Evolutionary conservation across 1,140 invertebrate genomes (phyloP), one percentile per base, ranked within the genome.

Genomic region (Chrysopa pallens): DNA sequence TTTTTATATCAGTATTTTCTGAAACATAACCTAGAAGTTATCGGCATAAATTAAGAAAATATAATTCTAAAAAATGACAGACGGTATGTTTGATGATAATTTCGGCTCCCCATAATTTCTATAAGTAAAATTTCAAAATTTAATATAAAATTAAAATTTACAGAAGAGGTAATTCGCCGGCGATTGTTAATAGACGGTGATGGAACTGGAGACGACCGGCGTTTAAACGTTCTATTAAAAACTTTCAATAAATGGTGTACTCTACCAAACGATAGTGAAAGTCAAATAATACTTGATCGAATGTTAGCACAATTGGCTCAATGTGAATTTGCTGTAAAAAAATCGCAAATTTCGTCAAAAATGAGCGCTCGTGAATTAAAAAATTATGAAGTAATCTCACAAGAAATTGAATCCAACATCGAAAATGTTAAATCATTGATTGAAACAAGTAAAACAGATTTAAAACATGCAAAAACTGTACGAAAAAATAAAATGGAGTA

Each of bases 151-250:
- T 23, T 3, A 23, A 23, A 23, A 23, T 23, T 74, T 76, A 4
- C 57, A 90, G 91, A 95, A 65, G 91, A 95, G 61, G 83, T 96
- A 38, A 94, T 95, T 46, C 76, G 84, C 49, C 70, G 88, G 48
- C 70, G 89, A 47, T 62, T 96, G 12, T 63, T 95, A 8, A 91
- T 95, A 56, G 92, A 96, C 63, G 91, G 91, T 23, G 92, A 96
- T 74, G 91, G 91, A 17, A 90, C 85, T 17, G 91, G 90, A 36
- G 92, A 97, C 63, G 92, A 96, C 60, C 72, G 90, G 46, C 64
- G 88, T 48, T 67, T 96, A 12, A 91, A 86, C 54, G 74, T 81
- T 39, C 60, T 95, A 5, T 59, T 94, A 12, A 93, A 89, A 66
- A 80, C 78, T 9, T 84, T 94, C 47, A 73, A 89, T 13, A 90